Conservation (phyloP, 2,113 vertebrate genomes). For the Gymnobelideus leadbeateri region DNA sequence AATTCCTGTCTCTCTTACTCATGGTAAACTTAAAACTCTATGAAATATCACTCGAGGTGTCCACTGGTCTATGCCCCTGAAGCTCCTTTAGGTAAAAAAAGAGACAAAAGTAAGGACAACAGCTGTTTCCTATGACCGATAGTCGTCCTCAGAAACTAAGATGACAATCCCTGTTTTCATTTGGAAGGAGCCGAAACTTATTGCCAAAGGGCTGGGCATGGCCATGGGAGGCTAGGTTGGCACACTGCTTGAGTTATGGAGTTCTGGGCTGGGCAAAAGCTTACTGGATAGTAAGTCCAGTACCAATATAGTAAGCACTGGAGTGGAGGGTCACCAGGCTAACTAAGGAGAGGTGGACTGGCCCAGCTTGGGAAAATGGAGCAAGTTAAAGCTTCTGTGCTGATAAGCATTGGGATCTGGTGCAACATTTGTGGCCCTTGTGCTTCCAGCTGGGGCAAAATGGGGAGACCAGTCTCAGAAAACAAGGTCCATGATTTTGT, state of each 20-base stretch:
- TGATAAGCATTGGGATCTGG: background rate
- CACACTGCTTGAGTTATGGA: background rate
- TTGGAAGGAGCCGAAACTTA: slow-evolving; percentile 10
- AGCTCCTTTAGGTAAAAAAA: slow-evolving; percentile 47
- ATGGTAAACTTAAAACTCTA: slow-evolving; percentile 31
- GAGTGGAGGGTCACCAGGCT: background rate
- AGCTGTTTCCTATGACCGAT: slow-evolving; percentile 53
- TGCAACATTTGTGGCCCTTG: background rate
- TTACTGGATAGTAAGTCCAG: background rate
- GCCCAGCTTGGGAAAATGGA: background rate
- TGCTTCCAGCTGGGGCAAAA: background rate
- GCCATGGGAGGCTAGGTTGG: background rate
- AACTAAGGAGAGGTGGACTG: background rate
- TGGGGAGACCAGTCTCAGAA: background rate
- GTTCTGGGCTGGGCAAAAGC: background rate
- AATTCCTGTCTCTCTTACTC: background rate
- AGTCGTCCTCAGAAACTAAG: slow-evolving; percentile 36
- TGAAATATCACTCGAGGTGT: slow-evolving; percentile 19
- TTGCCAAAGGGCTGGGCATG: background rate
- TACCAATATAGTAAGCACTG: background rate
- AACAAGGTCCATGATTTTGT: background rate
- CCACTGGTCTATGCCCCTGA: slow-evolving; percentile 49
- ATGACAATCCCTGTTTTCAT: slow-evolving; percentile 62
- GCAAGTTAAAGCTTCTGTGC: background rate
- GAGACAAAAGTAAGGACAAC: slow-evolving; percentile 19